phyloP scores from a whole-genome alignment of 2,888 invertebrate species.

The Baccha elongata region DNA sequence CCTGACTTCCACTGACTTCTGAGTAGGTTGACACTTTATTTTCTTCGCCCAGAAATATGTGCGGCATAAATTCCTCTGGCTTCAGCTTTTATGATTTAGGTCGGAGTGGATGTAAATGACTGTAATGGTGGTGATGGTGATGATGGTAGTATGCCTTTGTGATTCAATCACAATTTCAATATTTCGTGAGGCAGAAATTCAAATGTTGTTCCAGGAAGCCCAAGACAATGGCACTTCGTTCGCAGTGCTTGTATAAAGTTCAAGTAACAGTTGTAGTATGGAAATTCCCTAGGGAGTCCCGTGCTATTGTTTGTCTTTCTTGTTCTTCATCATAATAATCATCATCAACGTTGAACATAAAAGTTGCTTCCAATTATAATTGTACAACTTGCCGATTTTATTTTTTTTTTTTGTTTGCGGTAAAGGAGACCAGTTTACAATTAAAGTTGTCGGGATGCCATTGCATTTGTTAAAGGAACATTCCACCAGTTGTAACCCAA shows the following conservation, averaged over 20 bases:
- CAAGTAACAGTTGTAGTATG: background rate
- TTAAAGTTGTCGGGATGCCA: constrained; percentile 50
- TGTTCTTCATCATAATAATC: constrained; percentile 2
- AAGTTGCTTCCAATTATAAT: constrained; percentile 47
- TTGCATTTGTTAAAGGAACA: constrained; percentile 7
- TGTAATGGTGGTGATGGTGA: background rate
- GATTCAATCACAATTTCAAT: constrained; percentile 69
- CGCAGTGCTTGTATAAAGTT: constrained; percentile 24
- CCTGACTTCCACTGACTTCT: background rate
- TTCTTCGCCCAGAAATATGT: constrained; percentile 55
- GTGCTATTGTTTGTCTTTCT: constrained; percentile 57
- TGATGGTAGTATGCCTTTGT: constrained; percentile 39
- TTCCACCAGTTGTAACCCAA: constrained; percentile 10
- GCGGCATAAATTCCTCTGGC: constrained; percentile 51
- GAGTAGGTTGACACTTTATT: constrained; percentile 63
- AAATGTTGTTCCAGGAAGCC: constrained; percentile 71
- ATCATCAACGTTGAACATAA: background rate
- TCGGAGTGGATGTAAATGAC: background rate
- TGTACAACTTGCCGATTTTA: constrained; percentile 43
- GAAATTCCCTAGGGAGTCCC: constrained; percentile 42
- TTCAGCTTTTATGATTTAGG: constrained; percentile 33
- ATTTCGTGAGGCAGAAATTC: constrained; percentile 71
- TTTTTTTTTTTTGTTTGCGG: too few relatives aligned
- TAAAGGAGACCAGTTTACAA: constrained; percentile 32
- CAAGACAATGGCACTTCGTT: constrained; percentile 52